A percentile compares a stretch with the other conserved stretches of the same genome.
These are phyloP conservation scores for Procavia capensis DNA, from an alignment of 2,113 vertebrate species.

Conservation along the genomic window DNA sequence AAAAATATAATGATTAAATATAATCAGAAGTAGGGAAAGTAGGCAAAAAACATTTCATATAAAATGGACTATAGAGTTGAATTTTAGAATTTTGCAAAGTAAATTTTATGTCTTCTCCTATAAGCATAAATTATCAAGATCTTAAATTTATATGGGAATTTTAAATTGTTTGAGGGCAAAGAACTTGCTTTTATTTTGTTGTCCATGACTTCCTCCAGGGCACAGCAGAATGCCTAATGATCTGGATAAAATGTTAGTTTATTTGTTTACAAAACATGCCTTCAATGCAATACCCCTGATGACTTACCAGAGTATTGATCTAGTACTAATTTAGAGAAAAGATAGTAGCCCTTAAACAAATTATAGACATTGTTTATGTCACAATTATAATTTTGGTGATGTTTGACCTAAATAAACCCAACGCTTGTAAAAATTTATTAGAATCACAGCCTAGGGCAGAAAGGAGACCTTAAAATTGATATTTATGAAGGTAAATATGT, in stretches of 20 bases:
- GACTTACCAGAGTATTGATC: conserved; percentile 65
- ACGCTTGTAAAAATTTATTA: conserved; percentile 32
- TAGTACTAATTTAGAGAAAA: conserved; percentile 70
- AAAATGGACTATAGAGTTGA: conserved; percentile 2
- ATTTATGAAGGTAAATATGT: conserved; percentile 59
- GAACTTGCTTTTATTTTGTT: neutral
- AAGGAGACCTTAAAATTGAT: neutral
- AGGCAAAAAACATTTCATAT: neutral
- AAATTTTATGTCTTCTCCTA: neutral
- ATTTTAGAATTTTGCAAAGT: conserved; percentile 48
- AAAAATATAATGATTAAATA: neutral
- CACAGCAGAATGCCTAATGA: neutral
- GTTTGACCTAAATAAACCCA: conserved; percentile 57
- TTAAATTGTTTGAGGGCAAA: conserved; percentile 15
- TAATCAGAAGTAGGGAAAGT: neutral
- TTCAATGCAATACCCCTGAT: conserved; percentile 37
- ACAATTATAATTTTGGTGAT: conserved; percentile 66
- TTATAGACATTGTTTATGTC: conserved; percentile 55
- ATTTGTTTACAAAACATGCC: conserved; percentile 64
- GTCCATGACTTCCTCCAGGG: neutral
- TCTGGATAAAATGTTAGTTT: conserved; percentile 52
- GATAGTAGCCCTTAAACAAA: conserved; percentile 61
- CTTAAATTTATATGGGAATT: neutral
- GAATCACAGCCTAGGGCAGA: conserved; percentile 18
- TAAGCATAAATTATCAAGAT: conserved; percentile 19